Evolutionary conservation across 2,888 invertebrate species (phyloP).

Genomic region (Hirtodrosophila confusa): DNA sequence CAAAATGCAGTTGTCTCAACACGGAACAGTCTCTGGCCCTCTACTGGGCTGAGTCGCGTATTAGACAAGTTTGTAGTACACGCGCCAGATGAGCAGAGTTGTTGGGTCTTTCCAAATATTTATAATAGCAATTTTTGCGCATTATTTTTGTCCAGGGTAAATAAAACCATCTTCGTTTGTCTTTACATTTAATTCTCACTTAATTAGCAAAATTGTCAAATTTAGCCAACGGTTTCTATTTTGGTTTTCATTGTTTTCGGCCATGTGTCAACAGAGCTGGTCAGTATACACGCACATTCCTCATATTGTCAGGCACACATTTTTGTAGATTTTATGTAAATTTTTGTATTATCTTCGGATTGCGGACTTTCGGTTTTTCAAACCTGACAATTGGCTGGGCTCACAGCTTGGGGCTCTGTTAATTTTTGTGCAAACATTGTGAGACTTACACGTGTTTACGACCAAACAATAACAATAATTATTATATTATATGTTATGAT

Average conservation of each 20-base stretch:
- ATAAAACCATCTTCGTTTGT: slow-evolving; percentile 6
- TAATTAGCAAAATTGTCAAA: slow-evolving; percentile 48
- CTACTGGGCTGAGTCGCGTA: neutral
- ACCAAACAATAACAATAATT: slow-evolving; percentile 15
- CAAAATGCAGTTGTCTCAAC: slow-evolving; percentile 14
- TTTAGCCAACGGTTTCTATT: slow-evolving; percentile 42
- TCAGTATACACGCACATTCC: slow-evolving; percentile 33
- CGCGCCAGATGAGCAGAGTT: slow-evolving; percentile 10
- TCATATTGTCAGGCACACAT: slow-evolving; percentile 37
- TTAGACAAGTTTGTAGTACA: slow-evolving; percentile 16
- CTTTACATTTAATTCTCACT: slow-evolving; percentile 17
- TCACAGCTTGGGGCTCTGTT: slow-evolving; percentile 17
- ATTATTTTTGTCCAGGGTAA: slow-evolving; percentile 16
- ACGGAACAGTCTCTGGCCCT: slow-evolving; percentile 19
- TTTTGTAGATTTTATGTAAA: slow-evolving; percentile 34
- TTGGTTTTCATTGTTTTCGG: slow-evolving; percentile 19
- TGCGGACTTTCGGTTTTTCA: slow-evolving; percentile 26
- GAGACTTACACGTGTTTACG: slow-evolving; percentile 31
- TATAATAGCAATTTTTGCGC: slow-evolving; percentile 19
- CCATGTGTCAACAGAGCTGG: slow-evolving; percentile 29
- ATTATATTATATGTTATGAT: slow-evolving; percentile 1
- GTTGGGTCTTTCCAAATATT: slow-evolving; percentile 25
- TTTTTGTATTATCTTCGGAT: neutral
- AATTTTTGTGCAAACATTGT: slow-evolving; percentile 46
- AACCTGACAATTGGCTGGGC: slow-evolving; percentile 1